Evolutionary conservation across 2,797 vertebrate genomes (phyloP).

Genomic region (Tragelaphus oryx): DNA sequence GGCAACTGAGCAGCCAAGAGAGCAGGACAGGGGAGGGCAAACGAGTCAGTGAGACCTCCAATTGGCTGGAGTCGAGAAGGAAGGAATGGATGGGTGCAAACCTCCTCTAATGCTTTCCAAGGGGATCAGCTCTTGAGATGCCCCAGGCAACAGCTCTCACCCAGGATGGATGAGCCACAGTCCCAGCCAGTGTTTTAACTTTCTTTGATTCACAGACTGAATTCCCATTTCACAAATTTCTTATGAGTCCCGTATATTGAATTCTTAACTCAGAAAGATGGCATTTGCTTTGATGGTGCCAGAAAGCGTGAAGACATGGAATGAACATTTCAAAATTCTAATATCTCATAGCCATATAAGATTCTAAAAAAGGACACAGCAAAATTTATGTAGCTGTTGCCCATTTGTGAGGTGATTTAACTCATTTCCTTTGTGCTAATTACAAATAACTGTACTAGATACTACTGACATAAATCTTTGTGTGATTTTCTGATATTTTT

Average conservation of each 20-base stretch:
- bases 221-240: background rate
- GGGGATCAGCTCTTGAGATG: background rate
- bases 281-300: background rate
- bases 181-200: background rate
- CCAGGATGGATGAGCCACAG: background rate
- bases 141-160: background rate
- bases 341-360: background rate
- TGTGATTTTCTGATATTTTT: background rate
- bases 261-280: constrained; percentile 14
- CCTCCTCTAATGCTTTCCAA: background rate
- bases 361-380: background rate
- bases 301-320: background rate
- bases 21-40: background rate
- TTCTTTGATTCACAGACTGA: background rate
- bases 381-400: background rate
- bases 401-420: background rate
- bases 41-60: background rate
- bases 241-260: background rate
- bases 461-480: background rate
- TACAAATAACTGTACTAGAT: background rate
- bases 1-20: background rate
- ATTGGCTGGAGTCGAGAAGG: background rate
- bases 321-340: background rate
- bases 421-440: background rate
- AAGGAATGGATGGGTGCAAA: background rate